Conservation (phyloP, 2,113 vertebrate species). For the Aleadryas rufinucha region DNA sequence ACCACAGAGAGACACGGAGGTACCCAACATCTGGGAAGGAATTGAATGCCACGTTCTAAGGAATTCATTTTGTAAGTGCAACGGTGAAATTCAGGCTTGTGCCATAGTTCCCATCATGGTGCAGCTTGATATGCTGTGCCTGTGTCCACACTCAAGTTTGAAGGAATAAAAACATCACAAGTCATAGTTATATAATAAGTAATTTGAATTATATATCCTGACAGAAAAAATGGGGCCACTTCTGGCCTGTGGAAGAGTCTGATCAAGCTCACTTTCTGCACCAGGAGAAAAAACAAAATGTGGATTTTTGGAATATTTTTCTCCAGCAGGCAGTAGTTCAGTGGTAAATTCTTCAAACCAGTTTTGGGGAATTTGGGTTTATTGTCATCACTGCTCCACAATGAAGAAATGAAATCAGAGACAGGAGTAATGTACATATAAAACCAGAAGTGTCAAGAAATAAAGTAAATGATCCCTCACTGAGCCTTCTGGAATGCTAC, state of each 20-base stretch:
- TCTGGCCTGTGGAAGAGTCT: background rate
- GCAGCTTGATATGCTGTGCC: background rate
- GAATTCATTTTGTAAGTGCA: background rate
- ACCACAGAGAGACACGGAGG: fast-evolving
- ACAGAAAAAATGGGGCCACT: background rate
- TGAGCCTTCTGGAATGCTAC: background rate
- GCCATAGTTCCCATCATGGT: too few species aligned
- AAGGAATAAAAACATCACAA: background rate
- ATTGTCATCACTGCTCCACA: background rate
- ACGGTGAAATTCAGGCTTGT: background rate
- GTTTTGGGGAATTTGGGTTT: background rate
- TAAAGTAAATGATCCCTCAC: background rate
- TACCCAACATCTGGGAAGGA: background rate
- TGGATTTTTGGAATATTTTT: background rate
- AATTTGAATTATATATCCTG: background rate
- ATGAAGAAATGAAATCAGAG: background rate
- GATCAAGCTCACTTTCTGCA: background rate
- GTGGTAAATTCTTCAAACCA: background rate
- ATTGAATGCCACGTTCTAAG: background rate
- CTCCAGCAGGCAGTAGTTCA: background rate
- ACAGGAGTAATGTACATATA: background rate
- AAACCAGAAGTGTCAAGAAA: background rate
- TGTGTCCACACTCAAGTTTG: background rate
- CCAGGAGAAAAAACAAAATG: background rate
- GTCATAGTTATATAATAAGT: background rate